Evolutionary conservation across 2,113 vertebrate genomes (phyloP).

Genomic region (Potamarius usumacintae): DNA sequence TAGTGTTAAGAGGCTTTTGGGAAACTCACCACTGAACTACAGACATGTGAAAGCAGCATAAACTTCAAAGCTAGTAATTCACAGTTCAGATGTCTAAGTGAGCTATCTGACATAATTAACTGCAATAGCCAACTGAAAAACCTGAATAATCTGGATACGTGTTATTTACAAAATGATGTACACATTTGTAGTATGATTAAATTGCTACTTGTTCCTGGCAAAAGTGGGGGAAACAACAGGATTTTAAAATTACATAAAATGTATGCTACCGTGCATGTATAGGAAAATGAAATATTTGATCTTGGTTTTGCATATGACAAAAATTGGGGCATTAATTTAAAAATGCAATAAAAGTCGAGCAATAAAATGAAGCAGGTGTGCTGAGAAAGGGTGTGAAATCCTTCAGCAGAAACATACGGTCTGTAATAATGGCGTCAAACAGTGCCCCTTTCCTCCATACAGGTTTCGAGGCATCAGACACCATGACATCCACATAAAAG

Average conservation of each 20-base stretch:
- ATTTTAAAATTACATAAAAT: neutral
- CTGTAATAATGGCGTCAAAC: slow-evolving; percentile 93
- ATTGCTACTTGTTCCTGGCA: neutral
- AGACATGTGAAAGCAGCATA: neutral
- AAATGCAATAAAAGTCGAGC: neutral
- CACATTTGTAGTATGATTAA: neutral
- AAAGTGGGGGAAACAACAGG: neutral
- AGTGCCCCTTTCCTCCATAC: slow-evolving; percentile 82
- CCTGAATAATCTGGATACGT: neutral
- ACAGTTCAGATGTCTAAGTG: neutral
- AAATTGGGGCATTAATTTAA: neutral
- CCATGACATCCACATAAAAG: slow-evolving; percentile 86
- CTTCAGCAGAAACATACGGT: slow-evolving; percentile 80
- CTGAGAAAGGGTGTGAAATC: neutral
- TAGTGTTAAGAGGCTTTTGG: no score
- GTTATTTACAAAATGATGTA: neutral
- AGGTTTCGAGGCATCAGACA: slow-evolving; percentile 89
- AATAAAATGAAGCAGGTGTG: neutral
- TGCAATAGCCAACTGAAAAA: neutral
- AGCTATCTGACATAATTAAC: neutral
- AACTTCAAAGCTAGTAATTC: neutral
- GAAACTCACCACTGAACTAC: neutral
- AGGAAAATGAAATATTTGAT: neutral
- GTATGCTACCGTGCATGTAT: neutral
- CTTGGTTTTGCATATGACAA: neutral